Evolutionary conservation across 2,113 vertebrate genomes (phyloP), one percentile per base, ranked within the genome.

Genomic region (Spea bombifrons): DNA sequence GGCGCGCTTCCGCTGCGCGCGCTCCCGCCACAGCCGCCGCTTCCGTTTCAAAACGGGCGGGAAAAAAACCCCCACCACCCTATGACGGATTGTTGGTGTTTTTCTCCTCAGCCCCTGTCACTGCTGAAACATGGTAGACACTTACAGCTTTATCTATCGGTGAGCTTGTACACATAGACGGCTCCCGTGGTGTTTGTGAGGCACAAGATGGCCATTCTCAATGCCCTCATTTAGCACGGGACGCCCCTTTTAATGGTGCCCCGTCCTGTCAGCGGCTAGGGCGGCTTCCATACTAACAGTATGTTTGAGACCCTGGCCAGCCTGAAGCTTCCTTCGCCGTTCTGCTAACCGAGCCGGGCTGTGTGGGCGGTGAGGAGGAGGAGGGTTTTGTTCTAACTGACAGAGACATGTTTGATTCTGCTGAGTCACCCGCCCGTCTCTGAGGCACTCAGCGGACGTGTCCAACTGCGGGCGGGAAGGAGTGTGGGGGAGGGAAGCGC

Each of bases 381-480:
- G 69, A 61, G 78, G 71, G 16, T 59, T 61, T 9, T 1, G 16
- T 43, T 76, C 50, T 78, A 52, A 72, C 57, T 78, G 76, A 78
- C 76, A 78, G 77, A 79, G 77, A 66, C 76, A 78, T 73, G 77
- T 71, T 66, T 63, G 77, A 79, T 79, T 79, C 61, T 79, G 77
- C 77, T 79, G 77, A 79, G 77, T 79, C 77, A 79, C 77, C 75
- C 77, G 77, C 77, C 70, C 69, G 77, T 71, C 70, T 79, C 77
- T 73, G 55, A 73, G 61, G 59, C 70, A 17, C 69, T 78, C 76
- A 63, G 77, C 77, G 77, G 77, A 79, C 77, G 77, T 79, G 77
- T 79, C 77, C 77, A 73, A 79, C 30, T 66, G 77, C 69, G 67
- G 67, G 75, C 59, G 73, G 64, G 63, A 64, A 55, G 15, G 30